Percentiles rank a stretch among this genome's conserved stretches.
Evolutionary conservation across 2,797 vertebrate species (phyloP).

Genomic region (Spinibarbus caldwelli): DNA sequence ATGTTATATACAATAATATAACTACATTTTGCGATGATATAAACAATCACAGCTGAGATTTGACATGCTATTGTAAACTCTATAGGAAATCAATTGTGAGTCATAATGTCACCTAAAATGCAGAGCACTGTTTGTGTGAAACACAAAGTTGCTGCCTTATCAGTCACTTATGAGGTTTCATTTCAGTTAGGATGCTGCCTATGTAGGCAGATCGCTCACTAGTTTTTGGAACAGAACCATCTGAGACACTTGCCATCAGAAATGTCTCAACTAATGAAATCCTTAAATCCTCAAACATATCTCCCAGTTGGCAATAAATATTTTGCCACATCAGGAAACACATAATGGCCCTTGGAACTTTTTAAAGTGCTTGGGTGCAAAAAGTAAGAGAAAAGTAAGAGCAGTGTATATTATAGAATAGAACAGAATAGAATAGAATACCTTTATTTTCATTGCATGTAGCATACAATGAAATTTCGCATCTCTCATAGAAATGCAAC

Average conservation of each 20-base stretch:
- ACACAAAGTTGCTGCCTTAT: neutral
- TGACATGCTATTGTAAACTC: neutral
- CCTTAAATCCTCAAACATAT: neutral
- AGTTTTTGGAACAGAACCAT: neutral
- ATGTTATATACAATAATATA: neutral
- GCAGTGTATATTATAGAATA: too few relatives aligned
- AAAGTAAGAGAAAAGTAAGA: neutral
- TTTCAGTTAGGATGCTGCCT: neutral
- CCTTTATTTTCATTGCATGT: too few relatives aligned
- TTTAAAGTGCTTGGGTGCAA: neutral
- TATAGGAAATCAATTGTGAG: neutral
- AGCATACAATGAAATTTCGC: too few relatives aligned
- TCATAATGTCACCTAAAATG: neutral
- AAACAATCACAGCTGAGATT: neutral
- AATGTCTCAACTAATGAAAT: neutral
- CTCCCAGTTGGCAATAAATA: neutral
- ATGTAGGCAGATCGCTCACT: neutral
- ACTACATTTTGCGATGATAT: neutral
- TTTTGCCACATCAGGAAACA: conserved; percentile 6
- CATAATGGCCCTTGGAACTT: neutral
- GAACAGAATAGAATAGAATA: too few relatives aligned
- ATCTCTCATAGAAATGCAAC: too few relatives aligned
- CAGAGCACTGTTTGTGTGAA: neutral
- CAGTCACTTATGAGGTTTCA: neutral
- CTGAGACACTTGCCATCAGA: neutral